Percentiles rank a stretch among this genome's conserved stretches.
Conservation (phyloP, 2,888 invertebrate species). For the Minunthozetes semirufus region DNA sequence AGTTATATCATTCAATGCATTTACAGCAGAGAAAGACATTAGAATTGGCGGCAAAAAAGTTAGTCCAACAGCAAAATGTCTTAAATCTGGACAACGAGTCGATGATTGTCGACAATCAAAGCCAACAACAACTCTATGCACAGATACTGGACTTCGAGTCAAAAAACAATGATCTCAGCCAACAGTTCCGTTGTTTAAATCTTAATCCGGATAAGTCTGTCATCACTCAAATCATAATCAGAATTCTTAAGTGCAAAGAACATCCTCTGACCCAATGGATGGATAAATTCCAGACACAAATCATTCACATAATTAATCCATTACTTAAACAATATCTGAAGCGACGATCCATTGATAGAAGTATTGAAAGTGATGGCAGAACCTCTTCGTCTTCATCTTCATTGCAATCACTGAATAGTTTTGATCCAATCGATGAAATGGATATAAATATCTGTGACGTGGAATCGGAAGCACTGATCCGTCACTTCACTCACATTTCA, state of each 20-base stretch:
- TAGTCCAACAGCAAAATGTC: conserved; percentile 11
- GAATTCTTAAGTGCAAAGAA: not conserved
- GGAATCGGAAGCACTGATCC: not conserved
- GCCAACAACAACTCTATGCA: conserved; percentile 21
- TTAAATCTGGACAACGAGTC: conserved; percentile 13
- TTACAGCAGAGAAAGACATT: not conserved
- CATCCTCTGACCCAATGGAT: conserved; percentile 16
- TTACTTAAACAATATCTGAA: conserved; percentile 6
- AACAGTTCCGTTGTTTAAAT: not conserved
- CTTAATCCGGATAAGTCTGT: not conserved
- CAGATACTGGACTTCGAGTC: conserved; percentile 18
- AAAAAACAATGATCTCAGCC: not conserved
- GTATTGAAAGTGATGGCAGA: not conserved
- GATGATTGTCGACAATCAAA: conserved; percentile 1
- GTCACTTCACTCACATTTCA: not conserved
- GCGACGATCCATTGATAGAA: not conserved
- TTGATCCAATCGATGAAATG: not conserved
- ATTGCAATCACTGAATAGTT: no score
- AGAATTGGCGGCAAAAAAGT: conserved; percentile 1
- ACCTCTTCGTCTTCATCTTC: no score
- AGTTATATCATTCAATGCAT: not conserved
- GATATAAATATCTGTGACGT: not conserved
- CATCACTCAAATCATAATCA: not conserved
- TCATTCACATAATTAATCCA: conserved; percentile 9
- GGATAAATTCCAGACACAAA: not conserved